phyloP scores from a whole-genome alignment of 1,140 invertebrate species.

The Camponotus vicinus region DNA sequence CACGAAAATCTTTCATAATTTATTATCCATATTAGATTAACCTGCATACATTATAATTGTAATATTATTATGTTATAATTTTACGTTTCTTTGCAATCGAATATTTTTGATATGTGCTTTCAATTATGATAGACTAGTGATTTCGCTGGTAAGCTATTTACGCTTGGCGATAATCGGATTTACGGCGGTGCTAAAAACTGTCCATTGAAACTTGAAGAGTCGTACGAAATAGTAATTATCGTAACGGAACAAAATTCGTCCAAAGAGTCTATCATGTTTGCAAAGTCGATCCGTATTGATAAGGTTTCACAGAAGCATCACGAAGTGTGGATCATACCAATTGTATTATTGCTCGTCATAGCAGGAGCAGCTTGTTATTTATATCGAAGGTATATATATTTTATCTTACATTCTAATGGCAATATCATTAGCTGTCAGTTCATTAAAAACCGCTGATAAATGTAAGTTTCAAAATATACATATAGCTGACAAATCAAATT shows the following conservation, averaged over 20 bases:
- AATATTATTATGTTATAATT: neutral
- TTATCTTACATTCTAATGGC: too few species aligned
- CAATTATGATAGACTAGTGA: conserved; percentile 14
- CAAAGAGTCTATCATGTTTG: neutral
- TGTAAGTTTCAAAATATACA: neutral
- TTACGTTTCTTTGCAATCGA: neutral
- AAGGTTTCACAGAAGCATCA: neutral
- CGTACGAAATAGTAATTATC: conserved; percentile 66
- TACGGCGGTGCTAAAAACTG: conserved; percentile 68
- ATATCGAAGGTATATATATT: conserved; percentile 61
- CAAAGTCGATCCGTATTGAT: conserved; percentile 27
- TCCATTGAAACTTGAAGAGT: conserved; percentile 58
- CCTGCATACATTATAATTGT: neutral
- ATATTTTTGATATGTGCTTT: neutral
- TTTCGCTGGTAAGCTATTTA: conserved; percentile 47
- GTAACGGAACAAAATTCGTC: conserved; percentile 34
- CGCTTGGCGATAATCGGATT: conserved; percentile 65
- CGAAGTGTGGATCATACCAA: conserved; percentile 57
- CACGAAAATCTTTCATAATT: neutral
- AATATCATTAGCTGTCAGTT: neutral
- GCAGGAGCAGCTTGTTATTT: conserved; percentile 5
- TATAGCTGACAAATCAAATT: neutral
- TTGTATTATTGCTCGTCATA: conserved; percentile 46
- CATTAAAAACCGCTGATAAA: neutral
- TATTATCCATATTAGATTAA: too few species aligned